Conservation (phyloP, 2,113 vertebrate species). For the Corythoichthys haematopterus region DNA sequence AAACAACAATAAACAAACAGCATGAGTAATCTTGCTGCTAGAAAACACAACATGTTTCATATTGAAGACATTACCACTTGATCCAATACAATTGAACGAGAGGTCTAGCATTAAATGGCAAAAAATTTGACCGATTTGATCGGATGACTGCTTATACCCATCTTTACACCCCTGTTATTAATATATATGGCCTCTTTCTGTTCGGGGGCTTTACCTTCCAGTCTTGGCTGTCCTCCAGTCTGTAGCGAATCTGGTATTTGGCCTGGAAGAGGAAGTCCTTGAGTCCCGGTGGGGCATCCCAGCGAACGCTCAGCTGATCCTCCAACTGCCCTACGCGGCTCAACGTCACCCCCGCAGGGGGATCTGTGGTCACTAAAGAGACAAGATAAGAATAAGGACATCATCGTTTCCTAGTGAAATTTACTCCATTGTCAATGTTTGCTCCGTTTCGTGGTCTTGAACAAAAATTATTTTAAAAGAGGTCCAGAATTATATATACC, state of each 20-base stretch:
- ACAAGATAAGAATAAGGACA: background rate
- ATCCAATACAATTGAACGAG: too few relatives aligned
- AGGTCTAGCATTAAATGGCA: too few relatives aligned
- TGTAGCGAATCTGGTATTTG: slow-evolving; percentile 98
- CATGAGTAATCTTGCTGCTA: background rate
- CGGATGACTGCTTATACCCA: too few relatives aligned
- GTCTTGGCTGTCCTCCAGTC: slow-evolving; percentile 90
- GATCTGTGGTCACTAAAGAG: slow-evolving; percentile 87
- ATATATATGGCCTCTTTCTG: background rate
- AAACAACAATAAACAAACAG: background rate
- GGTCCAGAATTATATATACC: too few relatives aligned
- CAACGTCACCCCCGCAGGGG: slow-evolving; percentile 85
- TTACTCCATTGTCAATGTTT: background rate
- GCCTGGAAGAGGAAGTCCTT: slow-evolving; percentile 97
- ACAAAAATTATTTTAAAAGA: too few relatives aligned
- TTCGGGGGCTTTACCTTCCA: slow-evolving; percentile 82
- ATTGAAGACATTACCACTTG: slow-evolving; percentile 12
- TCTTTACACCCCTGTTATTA: too few relatives aligned
- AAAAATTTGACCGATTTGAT: too few relatives aligned
- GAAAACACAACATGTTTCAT: slow-evolving; percentile 8
- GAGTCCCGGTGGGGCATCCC: slow-evolving; percentile 88
- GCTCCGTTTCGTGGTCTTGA: too few relatives aligned
- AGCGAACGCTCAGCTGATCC: slow-evolving; percentile 93
- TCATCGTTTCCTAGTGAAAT: background rate
- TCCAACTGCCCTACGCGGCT: slow-evolving; percentile 89